phyloP scores from a whole-genome alignment of 2,113 vertebrate species.

The Suncus etruscus region DNA sequence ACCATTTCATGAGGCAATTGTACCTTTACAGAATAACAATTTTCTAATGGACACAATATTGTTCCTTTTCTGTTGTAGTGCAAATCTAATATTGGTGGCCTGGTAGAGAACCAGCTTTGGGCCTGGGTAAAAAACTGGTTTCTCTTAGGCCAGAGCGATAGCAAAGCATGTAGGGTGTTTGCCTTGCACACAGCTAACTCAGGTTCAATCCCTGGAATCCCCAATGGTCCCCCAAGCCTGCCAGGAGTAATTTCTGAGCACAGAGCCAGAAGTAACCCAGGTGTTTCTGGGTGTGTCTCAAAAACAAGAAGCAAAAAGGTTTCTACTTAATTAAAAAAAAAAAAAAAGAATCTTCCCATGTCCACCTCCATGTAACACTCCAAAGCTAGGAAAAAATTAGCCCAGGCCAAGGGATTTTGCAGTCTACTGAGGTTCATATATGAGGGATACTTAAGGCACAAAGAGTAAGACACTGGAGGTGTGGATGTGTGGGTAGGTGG shows the following conservation, averaged over 20 bases:
- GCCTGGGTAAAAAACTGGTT: not conserved
- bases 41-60: conserved; percentile 52
- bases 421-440: not conserved
- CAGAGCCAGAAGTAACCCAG: too few relatives aligned
- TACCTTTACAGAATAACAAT: conserved; percentile 7
- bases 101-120: conserved; percentile 32
- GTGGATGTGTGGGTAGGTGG: not conserved
- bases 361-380: not conserved
- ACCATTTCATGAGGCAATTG: conserved; percentile 14
- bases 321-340: too few relatives aligned
- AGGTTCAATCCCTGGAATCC: too few relatives aligned
- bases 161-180: too few relatives aligned
- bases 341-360: too few relatives aligned
- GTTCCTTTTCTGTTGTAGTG: conserved; percentile 41
- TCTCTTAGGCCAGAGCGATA: too few relatives aligned
- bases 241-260: too few relatives aligned
- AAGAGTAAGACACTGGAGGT: not conserved
- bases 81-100: not conserved
- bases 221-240: too few relatives aligned
- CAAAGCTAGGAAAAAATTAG: not conserved
- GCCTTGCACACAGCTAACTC: too few relatives aligned
- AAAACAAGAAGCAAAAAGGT: too few relatives aligned
- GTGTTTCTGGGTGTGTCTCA: too few relatives aligned
- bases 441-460: conserved; percentile 61
- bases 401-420: not conserved